Percentiles rank a stretch among this genome's conserved stretches.
Conservation (phyloP, 2,113 vertebrate species). For the Bos javanicus region DNA sequence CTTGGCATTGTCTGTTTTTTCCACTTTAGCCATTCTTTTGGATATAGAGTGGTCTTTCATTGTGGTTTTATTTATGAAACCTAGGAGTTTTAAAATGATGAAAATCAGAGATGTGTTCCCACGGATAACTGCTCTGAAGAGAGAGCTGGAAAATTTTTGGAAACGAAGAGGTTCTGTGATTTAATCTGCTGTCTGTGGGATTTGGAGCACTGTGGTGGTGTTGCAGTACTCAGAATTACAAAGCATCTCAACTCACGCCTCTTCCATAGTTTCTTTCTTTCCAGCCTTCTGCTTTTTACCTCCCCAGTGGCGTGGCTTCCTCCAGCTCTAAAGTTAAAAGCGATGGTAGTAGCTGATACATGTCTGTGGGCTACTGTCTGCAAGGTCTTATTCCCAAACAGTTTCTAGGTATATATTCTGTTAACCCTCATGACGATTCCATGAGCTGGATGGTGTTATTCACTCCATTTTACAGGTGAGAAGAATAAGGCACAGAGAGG, state of each 20-base stretch:
- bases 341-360: not conserved
- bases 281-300: not conserved
- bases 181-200: not conserved
- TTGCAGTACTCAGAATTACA: not conserved
- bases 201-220: not conserved
- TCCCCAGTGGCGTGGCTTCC: not conserved
- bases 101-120: not conserved
- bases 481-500: not conserved
- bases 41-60: not conserved
- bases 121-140: not conserved
- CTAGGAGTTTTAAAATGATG: not conserved
- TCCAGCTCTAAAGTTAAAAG: not conserved
- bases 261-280: not conserved
- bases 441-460: not conserved
- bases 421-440: not conserved
- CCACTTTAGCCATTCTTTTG: not conserved
- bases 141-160: not conserved
- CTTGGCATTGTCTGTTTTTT: not conserved
- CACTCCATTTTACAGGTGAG: not conserved
- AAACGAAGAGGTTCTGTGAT: not conserved
- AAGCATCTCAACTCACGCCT: not conserved
- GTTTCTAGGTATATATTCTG: not conserved
- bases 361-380: not conserved
- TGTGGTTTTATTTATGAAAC: constrained; percentile 18
- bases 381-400: not conserved